Evolutionary conservation across 2,888 invertebrate species (phyloP).

Genomic region (Agrotis clavis): DNA sequence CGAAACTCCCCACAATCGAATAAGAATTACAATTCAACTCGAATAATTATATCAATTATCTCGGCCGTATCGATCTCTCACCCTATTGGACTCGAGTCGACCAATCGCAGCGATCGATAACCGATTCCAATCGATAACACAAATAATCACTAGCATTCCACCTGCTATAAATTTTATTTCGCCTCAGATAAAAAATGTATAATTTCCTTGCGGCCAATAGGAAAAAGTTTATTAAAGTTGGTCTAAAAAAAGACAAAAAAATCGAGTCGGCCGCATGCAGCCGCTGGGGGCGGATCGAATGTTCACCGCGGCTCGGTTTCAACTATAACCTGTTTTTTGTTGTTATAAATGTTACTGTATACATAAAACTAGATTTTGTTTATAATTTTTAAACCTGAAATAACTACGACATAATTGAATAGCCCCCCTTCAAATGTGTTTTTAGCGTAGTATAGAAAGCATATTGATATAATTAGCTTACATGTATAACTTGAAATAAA

Average conservation of each 20-base stretch:
- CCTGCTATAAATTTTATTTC: constrained; percentile 89
- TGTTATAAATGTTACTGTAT: constrained; percentile 76
- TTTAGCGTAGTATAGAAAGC: background rate
- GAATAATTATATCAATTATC: constrained; percentile 61
- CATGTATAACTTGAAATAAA: too few species aligned
- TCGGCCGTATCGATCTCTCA: constrained; percentile 69
- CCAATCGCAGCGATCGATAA: constrained; percentile 70
- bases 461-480: too few species aligned
- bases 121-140: constrained; percentile 74
- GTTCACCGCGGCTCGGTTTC: constrained; percentile 78
- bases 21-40: constrained; percentile 53
- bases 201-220: constrained; percentile 88
- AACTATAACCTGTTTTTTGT: constrained; percentile 80
- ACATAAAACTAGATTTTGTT: constrained; percentile 33
- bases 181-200: constrained; percentile 78
- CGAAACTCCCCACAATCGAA: constrained; percentile 61
- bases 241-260: constrained; percentile 81
- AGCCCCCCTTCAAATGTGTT: too few species aligned
- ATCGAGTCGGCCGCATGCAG: constrained; percentile 73
- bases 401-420: background rate
- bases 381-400: background rate
- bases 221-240: constrained; percentile 87
- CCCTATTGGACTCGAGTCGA: constrained; percentile 75
- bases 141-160: constrained; percentile 78
- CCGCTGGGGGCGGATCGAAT: constrained; percentile 85